phyloP scores from a whole-genome alignment of 1,140 invertebrate species.

The Caerostris darwini region DNA sequence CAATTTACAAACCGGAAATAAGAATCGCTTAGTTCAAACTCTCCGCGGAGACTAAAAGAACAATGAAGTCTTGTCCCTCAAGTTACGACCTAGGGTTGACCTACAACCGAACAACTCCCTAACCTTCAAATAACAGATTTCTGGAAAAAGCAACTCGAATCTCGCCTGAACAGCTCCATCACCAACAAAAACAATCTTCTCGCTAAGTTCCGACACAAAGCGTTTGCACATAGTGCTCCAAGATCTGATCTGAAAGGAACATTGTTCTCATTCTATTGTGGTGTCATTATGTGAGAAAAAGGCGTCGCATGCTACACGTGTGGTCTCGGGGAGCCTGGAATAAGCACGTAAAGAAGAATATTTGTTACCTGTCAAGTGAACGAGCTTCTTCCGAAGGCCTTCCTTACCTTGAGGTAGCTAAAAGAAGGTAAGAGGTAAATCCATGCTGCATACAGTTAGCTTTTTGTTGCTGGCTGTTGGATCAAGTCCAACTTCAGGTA shows the following conservation, averaged over 20 bases:
- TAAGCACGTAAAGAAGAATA: neutral
- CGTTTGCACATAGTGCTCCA: conserved; percentile 9
- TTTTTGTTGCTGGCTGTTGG: neutral
- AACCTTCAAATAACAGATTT: conserved; percentile 19
- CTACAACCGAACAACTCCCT: neutral
- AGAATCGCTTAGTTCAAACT: neutral
- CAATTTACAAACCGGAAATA: neutral
- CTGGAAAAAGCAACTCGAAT: neutral
- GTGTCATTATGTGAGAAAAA: conserved; percentile 30
- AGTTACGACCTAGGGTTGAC: neutral
- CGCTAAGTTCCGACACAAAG: neutral
- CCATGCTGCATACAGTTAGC: neutral
- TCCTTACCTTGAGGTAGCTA: conserved; percentile 1
- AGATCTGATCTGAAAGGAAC: conserved; percentile 15
- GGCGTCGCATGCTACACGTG: neutral
- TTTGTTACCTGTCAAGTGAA: conserved; percentile 22
- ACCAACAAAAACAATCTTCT: conserved; percentile 17
- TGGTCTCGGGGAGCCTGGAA: conserved; percentile 17
- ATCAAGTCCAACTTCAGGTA: neutral
- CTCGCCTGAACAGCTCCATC: neutral
- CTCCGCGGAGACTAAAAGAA: neutral
- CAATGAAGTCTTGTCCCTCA: neutral
- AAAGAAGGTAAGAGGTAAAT: neutral
- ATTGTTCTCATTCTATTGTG: conserved; percentile 44
- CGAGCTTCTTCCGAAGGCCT: neutral